Evolutionary conservation across 53 echinoderm and acorn worm species (phyloP).

Genomic region (Holothuria scabra): DNA sequence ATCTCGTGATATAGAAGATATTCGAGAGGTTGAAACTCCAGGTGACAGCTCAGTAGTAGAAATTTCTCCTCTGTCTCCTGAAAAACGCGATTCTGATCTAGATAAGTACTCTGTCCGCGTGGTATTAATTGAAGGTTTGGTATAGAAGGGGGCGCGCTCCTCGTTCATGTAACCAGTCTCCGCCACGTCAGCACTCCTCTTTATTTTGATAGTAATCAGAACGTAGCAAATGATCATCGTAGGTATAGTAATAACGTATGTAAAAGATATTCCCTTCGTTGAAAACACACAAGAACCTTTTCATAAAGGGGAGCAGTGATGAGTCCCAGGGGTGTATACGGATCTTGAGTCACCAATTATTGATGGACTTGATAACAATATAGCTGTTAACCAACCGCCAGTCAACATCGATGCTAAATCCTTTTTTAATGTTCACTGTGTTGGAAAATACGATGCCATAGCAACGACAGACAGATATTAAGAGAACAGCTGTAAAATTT

Average conservation of each 20-base stretch:
- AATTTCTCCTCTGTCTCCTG: no score
- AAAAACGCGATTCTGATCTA: no score
- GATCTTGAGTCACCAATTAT: background rate
- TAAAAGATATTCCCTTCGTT: background rate
- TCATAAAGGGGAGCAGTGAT: conserved; percentile 36
- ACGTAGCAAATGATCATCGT: conserved; percentile 18
- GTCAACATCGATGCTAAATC: background rate
- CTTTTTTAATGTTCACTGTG: background rate
- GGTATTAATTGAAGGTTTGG: no score
- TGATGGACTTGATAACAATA: background rate
- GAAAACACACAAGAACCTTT: background rate
- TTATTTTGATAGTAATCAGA: conserved; percentile 2
- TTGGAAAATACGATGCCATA: background rate
- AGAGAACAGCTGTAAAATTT: conserved; percentile 17
- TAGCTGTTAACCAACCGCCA: background rate
- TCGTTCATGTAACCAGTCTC: background rate
- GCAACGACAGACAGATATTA: conserved; percentile 3
- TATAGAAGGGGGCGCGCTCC: no score
- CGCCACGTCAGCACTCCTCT: conserved; percentile 2
- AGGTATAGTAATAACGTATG: background rate
- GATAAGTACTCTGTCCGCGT: no score
- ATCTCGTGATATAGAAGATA: no score
- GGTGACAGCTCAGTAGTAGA: no score
- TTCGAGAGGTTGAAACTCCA: no score
- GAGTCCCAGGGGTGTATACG: conserved; percentile 26